phyloP scores from a whole-genome alignment of 2,113 vertebrate species.

The Melospiza melodia region DNA sequence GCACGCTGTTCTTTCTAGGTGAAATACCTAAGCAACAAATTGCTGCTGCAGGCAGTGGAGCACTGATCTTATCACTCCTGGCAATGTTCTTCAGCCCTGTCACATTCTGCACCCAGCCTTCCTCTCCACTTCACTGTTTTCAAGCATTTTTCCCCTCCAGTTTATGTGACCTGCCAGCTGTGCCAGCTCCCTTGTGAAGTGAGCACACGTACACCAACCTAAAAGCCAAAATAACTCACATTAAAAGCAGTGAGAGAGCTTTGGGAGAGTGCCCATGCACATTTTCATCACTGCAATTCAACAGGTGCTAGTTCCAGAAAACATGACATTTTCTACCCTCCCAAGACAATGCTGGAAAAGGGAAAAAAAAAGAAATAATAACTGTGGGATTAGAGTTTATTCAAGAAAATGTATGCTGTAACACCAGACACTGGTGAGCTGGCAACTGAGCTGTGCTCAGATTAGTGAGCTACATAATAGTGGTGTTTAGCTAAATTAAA shows the following conservation, averaged over 20 bases:
- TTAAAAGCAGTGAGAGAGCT: neutral
- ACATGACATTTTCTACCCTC: neutral
- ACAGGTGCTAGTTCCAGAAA: neutral
- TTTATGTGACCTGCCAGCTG: neutral
- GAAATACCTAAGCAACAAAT: neutral
- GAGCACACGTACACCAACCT: rapidly evolving
- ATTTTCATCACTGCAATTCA: neutral
- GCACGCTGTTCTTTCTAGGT: neutral
- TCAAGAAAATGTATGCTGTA: neutral
- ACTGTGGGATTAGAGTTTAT: neutral
- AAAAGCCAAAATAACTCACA: neutral
- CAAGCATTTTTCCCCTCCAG: neutral
- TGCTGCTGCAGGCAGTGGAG: neutral
- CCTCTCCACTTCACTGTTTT: neutral
- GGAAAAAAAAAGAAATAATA: rapidly evolving
- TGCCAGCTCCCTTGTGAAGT: neutral
- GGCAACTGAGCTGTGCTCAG: neutral
- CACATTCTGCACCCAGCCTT: neutral
- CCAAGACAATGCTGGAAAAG: neutral
- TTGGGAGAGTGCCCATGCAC: neutral
- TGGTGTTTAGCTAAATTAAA: neutral
- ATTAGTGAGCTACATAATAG: rapidly evolving
- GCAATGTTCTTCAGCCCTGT: neutral
- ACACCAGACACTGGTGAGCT: neutral
- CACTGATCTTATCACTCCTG: neutral